These are phyloP conservation scores for Scaptodrosophila lebanonensis DNA, from an alignment of 1,140 invertebrate species.

Conservation along the genomic window DNA sequence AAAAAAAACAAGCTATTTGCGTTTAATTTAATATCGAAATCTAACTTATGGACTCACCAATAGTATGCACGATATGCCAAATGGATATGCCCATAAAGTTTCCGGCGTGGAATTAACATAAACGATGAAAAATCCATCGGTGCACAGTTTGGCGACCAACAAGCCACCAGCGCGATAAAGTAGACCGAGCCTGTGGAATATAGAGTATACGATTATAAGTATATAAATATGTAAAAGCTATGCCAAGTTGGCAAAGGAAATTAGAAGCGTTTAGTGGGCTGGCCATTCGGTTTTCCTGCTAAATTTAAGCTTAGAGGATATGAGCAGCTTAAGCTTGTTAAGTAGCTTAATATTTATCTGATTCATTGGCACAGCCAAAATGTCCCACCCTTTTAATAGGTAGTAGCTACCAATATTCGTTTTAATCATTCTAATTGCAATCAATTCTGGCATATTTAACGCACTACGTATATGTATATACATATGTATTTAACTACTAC, in stretches of 20 bases:
- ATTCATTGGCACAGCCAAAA: too few relatives aligned
- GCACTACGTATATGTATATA: too few relatives aligned
- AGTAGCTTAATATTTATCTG: too few relatives aligned
- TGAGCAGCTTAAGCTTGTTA: too few relatives aligned
- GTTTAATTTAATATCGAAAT: conserved; percentile 44
- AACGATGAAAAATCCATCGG: conserved; percentile 80
- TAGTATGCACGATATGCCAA: conserved; percentile 79
- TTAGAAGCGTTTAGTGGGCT: conserved; percentile 27
- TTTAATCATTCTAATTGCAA: too few relatives aligned
- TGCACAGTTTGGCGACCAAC: conserved; percentile 79
- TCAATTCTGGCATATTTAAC: too few relatives aligned
- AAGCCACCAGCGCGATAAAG: conserved; percentile 80
- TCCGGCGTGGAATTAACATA: conserved; percentile 80
- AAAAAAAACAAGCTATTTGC: conserved; percentile 3
- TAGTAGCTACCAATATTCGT: too few relatives aligned
- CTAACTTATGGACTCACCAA: conserved; percentile 78
- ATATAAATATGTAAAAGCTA: background rate
- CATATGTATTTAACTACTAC: too few relatives aligned
- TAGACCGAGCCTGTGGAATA: conserved; percentile 78
- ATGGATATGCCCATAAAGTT: conserved; percentile 80
- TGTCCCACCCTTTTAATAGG: too few relatives aligned
- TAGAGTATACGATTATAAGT: background rate
- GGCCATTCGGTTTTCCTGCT: too few relatives aligned
- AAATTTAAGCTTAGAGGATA: too few relatives aligned
- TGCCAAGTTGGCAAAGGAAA: conserved; percentile 8